Percentiles rank a stretch among this genome's conserved stretches.
These are phyloP conservation scores for Sebastes minor DNA, from an alignment of 2,797 vertebrate genomes.

Conservation along the genomic window DNA sequence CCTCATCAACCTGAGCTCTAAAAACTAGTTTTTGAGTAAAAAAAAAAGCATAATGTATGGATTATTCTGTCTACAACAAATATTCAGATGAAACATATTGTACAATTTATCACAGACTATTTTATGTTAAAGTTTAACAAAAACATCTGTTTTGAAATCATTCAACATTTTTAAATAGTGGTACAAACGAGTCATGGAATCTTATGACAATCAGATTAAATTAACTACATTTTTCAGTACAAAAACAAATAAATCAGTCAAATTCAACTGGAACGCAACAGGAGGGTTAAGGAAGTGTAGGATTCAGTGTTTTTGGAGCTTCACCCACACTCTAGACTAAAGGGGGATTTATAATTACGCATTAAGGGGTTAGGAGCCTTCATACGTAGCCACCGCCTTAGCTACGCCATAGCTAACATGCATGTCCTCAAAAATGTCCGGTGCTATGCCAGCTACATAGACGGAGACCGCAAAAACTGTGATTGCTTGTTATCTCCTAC, in stretches of 20 bases:
- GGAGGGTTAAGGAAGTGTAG: neutral
- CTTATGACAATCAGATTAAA: no score
- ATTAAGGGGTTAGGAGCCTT: neutral
- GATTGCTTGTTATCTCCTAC: neutral
- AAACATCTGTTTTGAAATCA: neutral
- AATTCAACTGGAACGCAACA: no score
- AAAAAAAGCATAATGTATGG: neutral
- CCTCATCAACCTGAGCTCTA: no score
- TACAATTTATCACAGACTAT: neutral
- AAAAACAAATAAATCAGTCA: no score
- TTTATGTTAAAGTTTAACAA: neutral
- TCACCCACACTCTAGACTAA: neutral
- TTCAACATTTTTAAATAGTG: neutral
- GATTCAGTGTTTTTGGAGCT: neutral
- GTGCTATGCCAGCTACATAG: neutral
- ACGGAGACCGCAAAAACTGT: neutral
- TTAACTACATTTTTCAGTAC: no score
- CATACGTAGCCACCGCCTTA: neutral
- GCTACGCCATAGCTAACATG: neutral
- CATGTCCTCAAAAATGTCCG: neutral
- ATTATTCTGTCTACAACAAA: neutral
- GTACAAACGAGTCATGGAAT: no score
- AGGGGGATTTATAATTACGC: neutral
- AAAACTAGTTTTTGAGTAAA: no score
- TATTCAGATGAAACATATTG: neutral